Base-by-base conservation (phyloP, 2,888 invertebrate species). In the Ophonus ardosiacus region DNA sequence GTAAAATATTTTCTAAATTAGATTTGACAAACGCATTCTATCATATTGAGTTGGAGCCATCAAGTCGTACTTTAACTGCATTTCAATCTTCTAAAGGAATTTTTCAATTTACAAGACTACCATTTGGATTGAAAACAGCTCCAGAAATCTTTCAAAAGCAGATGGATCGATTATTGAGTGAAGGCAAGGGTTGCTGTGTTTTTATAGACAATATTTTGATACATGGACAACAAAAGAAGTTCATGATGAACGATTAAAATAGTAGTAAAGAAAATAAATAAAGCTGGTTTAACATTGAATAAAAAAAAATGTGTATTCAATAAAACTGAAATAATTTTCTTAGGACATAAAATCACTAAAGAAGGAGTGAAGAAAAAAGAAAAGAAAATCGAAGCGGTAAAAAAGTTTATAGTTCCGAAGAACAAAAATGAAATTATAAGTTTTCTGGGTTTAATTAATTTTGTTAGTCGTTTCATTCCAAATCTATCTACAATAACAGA, bases 361-460 rank as follows among this genome's bases (percentile, higher is more conserved):
- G 40, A 40, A 40, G 40, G 40, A 7, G 6, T 40, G 7, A 40
- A 5, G 5, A 7, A 7, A 40, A 7, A 5, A 7, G 40, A 40
- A 7, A 40, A 40, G 40, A 40, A 40, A 40, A 7, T 90, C 5
- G 76, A 86, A 74, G 86, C 86, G 0, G 87, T 90, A 0, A 4
- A 74, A 7, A 21, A 86, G 13, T 88, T 89, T 80, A 86, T 87
- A 68, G 80, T 38, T 57, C 89, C 89, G 8, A 79, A 84, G 82
- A 87, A 87, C 5, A 76, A 78, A 3, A 86, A 86, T 57, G 87
- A 88, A 84, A 57, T 89, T 31, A 86, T 86, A 56, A 89, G 88
- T 76, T 57, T 57, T 57, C 13, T 57, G 10, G 89, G 89, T 10
- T 78, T 89, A 24, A 86, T 89, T 5, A 90, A 90, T 82, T 90